A percentile compares a stretch with the other conserved stretches of the same genome.
phyloP scores from a whole-genome alignment of 2,113 vertebrate species.

The Aldabrachelys gigantea region DNA sequence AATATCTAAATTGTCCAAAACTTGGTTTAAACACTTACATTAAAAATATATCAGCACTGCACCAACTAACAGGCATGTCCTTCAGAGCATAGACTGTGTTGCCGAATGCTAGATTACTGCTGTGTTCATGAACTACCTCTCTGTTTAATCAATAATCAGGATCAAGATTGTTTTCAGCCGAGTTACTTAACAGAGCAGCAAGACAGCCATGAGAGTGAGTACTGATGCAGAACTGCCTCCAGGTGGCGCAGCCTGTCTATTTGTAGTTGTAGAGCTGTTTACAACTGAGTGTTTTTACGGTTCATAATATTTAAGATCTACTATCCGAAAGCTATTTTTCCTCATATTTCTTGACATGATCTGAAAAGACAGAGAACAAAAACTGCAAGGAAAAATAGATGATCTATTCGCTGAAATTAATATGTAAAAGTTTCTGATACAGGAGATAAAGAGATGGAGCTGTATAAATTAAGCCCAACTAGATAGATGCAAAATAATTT shows the following conservation, averaged over 20 bases:
- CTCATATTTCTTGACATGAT: not conserved
- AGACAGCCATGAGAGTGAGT: not conserved
- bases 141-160: not conserved
- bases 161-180: not conserved
- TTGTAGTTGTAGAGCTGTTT: not conserved
- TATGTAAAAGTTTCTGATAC: not conserved
- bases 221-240: conserved; percentile 30
- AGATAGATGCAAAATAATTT: not conserved
- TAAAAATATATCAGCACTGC: not conserved
- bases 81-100: not conserved
- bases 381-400: not conserved
- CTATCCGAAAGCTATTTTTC: too few species aligned
- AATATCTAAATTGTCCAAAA: not conserved
- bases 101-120: not conserved
- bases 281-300: not conserved
- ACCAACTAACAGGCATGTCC: not conserved
- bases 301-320: not conserved
- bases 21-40: not conserved
- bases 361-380: not conserved
- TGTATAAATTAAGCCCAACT: not conserved
- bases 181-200: not conserved
- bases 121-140: not conserved
- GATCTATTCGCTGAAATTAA: not conserved
- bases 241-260: conserved; percentile 42
- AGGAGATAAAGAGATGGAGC: not conserved